Conservation (phyloP, 2,888 invertebrate genomes). For the Drosophila histrio region DNA sequence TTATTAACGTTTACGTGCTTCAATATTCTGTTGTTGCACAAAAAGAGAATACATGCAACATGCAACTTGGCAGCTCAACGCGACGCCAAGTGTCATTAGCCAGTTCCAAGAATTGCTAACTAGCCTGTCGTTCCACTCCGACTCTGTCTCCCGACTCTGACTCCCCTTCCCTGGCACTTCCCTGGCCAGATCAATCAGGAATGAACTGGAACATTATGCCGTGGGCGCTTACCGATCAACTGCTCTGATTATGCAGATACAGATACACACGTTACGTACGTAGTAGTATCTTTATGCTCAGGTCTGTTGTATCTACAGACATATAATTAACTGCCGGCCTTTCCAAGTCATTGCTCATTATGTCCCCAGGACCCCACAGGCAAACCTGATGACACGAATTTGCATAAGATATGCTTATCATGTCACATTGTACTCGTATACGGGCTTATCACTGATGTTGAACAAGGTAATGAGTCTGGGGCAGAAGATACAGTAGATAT, state of each 20-base stretch:
- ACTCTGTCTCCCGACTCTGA: constrained; percentile 18
- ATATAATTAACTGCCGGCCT: constrained; percentile 43
- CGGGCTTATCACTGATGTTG: constrained; percentile 33
- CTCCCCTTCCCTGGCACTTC: neutral
- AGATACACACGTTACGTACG: neutral
- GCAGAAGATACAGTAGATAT: constrained; percentile 3
- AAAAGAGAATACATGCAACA: constrained; percentile 52
- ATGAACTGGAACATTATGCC: constrained; percentile 57
- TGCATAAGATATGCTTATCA: constrained; percentile 66
- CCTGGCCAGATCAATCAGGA: constrained; percentile 64
- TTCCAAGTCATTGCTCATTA: constrained; percentile 58
- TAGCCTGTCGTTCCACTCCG: constrained; percentile 59
- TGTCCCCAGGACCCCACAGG: constrained; percentile 67
- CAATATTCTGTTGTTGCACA: constrained; percentile 47
- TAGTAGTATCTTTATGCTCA: constrained; percentile 34
- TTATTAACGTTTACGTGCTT: constrained; percentile 74
- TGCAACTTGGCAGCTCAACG: constrained; percentile 45
- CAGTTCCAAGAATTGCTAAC: constrained; percentile 72
- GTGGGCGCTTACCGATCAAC: constrained; percentile 70
- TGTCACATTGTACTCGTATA: constrained; percentile 45
- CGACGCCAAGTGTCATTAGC: constrained; percentile 72
- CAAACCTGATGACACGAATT: constrained; percentile 63
- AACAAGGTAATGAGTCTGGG: constrained; percentile 9
- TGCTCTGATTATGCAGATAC: constrained; percentile 66
- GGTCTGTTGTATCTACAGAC: constrained; percentile 10